These are phyloP conservation scores for Plecturocebus donacophilus DNA, from an alignment of 2,113 vertebrate genomes.

Conservation along the genomic window DNA sequence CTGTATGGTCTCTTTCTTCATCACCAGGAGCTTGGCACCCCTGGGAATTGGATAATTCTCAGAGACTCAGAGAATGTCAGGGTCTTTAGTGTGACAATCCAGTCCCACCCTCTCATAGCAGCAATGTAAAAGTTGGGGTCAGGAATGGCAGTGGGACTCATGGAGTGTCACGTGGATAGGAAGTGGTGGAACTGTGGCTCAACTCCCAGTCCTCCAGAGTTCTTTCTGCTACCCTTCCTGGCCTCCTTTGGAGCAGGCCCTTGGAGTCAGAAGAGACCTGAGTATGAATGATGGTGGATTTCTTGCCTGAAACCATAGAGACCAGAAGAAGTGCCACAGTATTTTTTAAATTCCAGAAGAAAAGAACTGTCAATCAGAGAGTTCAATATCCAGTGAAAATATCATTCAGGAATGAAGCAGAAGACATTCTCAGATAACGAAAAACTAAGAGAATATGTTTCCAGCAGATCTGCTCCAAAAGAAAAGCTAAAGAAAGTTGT, in stretches of 20 bases:
- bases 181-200: background rate
- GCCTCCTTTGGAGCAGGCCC: background rate
- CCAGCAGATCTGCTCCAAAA: background rate
- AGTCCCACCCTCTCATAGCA: background rate
- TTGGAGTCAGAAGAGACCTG: conserved; percentile 21
- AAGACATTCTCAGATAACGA: background rate
- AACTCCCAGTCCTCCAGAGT: background rate
- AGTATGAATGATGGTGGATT: background rate
- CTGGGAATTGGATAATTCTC: background rate
- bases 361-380: conserved; percentile 42
- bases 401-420: background rate
- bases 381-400: conserved; percentile 31
- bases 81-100: background rate
- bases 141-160: background rate
- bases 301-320: background rate
- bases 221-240: background rate
- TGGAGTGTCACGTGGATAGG: background rate
- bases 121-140: background rate
- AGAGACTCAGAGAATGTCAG: background rate
- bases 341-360: background rate
- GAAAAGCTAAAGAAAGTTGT: background rate
- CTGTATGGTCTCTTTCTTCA: background rate
- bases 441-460: background rate
- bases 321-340: background rate
- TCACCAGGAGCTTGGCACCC: background rate